These are phyloP conservation scores for Remorina albescens DNA, from an alignment of 2,797 vertebrate genomes.

Conservation along the genomic window DNA sequence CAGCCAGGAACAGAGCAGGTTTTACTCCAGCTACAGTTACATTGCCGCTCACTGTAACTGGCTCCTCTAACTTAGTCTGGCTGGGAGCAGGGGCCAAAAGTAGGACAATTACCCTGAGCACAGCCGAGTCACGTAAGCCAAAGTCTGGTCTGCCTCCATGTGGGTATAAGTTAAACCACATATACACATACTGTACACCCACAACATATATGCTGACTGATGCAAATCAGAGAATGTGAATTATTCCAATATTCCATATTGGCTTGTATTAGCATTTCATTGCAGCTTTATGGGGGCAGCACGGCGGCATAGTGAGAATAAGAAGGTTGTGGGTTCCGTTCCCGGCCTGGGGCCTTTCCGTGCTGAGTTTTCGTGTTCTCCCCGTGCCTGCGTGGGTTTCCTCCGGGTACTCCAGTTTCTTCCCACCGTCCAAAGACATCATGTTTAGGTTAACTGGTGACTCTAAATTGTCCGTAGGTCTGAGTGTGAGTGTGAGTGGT, in stretches of 20 bases:
- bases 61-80: constrained; percentile 53
- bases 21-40: constrained; percentile 67
- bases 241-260: too few relatives aligned
- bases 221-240: constrained; percentile 23
- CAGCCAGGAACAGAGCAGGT: constrained; percentile 58
- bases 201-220: constrained; percentile 19
- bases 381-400: too few relatives aligned
- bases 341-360: too few relatives aligned
- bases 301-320: too few relatives aligned
- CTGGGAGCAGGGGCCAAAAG: constrained; percentile 58
- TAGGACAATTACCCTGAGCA: constrained; percentile 50
- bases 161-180: constrained; percentile 39
- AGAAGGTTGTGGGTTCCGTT: too few relatives aligned
- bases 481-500: too few relatives aligned
- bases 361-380: too few relatives aligned
- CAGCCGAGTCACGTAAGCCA: constrained; percentile 56
- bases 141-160: constrained; percentile 53
- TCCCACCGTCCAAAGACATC: too few relatives aligned
- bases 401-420: too few relatives aligned
- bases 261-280: not conserved
- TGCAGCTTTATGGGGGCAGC: too few relatives aligned
- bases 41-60: constrained; percentile 32
- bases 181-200: constrained; percentile 7
- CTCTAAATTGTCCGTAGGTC: too few relatives aligned
- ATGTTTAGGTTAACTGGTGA: too few relatives aligned